Base-by-base conservation (phyloP, 2,113 vertebrate genomes). In the Tupaia chinensis region DNA sequence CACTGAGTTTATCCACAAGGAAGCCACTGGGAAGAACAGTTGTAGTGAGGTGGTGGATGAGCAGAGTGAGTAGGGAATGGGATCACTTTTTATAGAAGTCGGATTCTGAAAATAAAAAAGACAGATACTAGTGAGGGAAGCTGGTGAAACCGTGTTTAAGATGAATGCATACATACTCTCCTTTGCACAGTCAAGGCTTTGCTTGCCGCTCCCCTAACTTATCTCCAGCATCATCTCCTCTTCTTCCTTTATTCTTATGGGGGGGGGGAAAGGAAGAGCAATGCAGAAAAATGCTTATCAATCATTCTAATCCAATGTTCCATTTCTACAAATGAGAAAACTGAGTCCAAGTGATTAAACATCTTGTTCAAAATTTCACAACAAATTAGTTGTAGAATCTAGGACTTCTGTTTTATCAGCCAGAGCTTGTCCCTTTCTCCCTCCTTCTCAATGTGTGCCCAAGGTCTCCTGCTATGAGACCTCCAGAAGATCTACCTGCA, bases 271-370 rank as follows among this genome's bases (percentile, higher is more conserved):
- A 60, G 44, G 9, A 72, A 66, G 44, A 54, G 32, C 22, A 63
- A 87, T 91, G 13, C n/a, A 91, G 17, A 79, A 72, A 61, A 73
- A 14, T 32, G 3, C 29, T 27, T 34, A 16, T 29, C 34, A 7
- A 12, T 80, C 44, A 92, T 76, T 95, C 63, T 73, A 89, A 85
- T 53, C 44, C 14, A n/a, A 15, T 22, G 17, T 15, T 70, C 63
- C 76, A 7, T 27, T 90, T 93, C 81, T 11, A 29, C 34, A 65
- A 25, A 58, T 53, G 54, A 95, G 70, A 93, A 92, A 83, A 65
- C 32, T 73, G 34, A 94, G 14, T 22, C 16, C 56, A 60, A 92
- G 15, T 61, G 23, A 76, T 23, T 54, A n/a, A 60, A 89, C 20
- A 56, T 63, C 15, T 58, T 54, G 9, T 32, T 22, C 53, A 76